Percentiles rank a stretch among this genome's conserved stretches.
These are phyloP conservation scores for Bombus haemorrhoidalis DNA, from an alignment of 1,140 invertebrate species.

Conservation along the genomic window DNA sequence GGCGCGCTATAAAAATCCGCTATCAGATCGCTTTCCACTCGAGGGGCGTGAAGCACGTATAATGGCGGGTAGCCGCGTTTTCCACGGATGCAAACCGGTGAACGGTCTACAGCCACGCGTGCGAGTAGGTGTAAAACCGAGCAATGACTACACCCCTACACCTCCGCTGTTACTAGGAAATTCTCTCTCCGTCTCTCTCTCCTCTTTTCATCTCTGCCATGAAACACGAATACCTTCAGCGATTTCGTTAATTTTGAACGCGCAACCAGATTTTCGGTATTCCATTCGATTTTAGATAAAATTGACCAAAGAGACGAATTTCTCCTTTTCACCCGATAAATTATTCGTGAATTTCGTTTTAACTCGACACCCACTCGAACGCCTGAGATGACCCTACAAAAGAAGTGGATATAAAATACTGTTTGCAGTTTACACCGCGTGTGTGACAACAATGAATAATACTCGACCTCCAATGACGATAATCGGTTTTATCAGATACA, in stretches of 20 bases:
- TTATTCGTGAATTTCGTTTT: not conserved
- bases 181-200: not conserved
- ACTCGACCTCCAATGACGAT: not conserved
- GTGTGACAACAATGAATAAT: not conserved
- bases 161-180: not conserved
- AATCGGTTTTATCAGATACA: not conserved
- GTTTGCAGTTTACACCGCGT: not conserved
- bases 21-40: conserved; percentile 29
- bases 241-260: not conserved
- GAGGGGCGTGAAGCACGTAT: conserved; percentile 15
- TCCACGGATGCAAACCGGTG: conserved; percentile 5
- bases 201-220: not conserved
- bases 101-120: conserved; percentile 3
- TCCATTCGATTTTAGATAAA: not conserved
- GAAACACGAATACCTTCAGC: not conserved
- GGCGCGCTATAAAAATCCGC: conserved; percentile 31
- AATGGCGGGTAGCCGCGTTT: conserved; percentile 22
- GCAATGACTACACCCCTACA: not conserved
- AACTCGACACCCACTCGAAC: not conserved
- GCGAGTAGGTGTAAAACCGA: not conserved
- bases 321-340: not conserved
- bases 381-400: not conserved
- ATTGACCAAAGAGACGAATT: not conserved
- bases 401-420: not conserved
- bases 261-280: not conserved